Evolutionary conservation across 2,797 vertebrate species (phyloP), one percentile per base, ranked within the genome.

Genomic region (Gallinago solitaria): DNA sequence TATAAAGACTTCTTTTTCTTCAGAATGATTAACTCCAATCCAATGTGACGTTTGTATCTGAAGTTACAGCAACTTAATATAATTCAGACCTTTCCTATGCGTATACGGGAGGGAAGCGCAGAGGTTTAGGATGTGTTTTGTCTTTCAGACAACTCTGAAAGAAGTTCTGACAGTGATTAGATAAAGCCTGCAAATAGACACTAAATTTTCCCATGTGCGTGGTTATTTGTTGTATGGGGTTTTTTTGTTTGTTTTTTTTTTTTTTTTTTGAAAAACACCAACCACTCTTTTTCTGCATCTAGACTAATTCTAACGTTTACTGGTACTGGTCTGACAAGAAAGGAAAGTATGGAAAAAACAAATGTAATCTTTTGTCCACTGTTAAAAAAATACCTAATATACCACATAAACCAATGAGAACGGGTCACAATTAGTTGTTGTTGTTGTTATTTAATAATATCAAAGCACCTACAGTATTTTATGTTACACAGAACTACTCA

Each of bases 291-390:
- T 73, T 68, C 60, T 0, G 0, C 20, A 23, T 43, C 11, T 43
- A 0, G 48, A 28, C 35, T 76, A n/a, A n/a, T 0, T 85, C n/a
- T 76, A n/a, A 35, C 0, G 0, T 85, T 30, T 83, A 39, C 12
- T 68, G 47, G 10, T 82, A 33, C 33, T 70, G 14, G 4, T 76
- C 30, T 87, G 48, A 68, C 18, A 63, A 73, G 47, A 81, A 69
- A 59, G n/a, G 21, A 60, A 50, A 63, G 7, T 7, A 2, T 41
- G 20, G n/a, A 48, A 76, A n/a, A 10, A 54, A 43, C 32, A 4
- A 25, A 37, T 69, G 8, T 85, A 9, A 2, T 9, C 35, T 79
- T 91, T 80, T 71, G 33, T 17, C 30, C 7, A 7, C 50, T 56
- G 11, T 43, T 3, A 77, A 69, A 78, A 54, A 45, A 71, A 24